A percentile compares a stretch with the other conserved stretches of the same genome.
phyloP scores from a whole-genome alignment of 2,113 vertebrate genomes.

The Scolopax mira region DNA sequence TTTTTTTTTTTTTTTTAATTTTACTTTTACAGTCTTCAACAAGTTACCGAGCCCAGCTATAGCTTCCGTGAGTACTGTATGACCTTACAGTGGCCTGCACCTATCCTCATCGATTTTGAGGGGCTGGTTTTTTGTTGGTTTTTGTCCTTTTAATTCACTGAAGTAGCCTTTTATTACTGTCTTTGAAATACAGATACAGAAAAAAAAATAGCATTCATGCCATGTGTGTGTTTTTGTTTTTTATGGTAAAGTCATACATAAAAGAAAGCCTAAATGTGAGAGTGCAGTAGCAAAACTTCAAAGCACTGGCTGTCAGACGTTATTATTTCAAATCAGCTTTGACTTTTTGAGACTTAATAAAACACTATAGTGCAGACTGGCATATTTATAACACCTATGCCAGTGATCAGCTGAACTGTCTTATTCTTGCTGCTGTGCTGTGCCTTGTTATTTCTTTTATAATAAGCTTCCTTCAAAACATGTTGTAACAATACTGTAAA shows the following conservation, averaged over 20 bases:
- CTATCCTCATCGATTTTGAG: neutral
- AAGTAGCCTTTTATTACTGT: slow-evolving; percentile 49
- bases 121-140: neutral
- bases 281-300: slow-evolving; percentile 68
- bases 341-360: slow-evolving; percentile 71
- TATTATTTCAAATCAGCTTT: slow-evolving; percentile 75
- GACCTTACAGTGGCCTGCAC: slow-evolving; percentile 4
- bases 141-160: slow-evolving; percentile 31
- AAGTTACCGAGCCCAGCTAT: slow-evolving; percentile 9
- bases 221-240: slow-evolving; percentile 59
- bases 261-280: slow-evolving; percentile 71
- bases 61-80: slow-evolving; percentile 1
- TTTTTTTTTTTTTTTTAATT: neutral
- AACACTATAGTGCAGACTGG: slow-evolving; percentile 60
- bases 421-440: slow-evolving; percentile 25
- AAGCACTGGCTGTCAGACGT: slow-evolving; percentile 69
- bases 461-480: slow-evolving; percentile 58
- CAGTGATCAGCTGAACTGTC: slow-evolving; percentile 59
- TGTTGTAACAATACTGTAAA: slow-evolving; percentile 58
- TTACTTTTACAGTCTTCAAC: slow-evolving; percentile 6
- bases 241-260: slow-evolving; percentile 69
- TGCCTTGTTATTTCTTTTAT: slow-evolving; percentile 56
- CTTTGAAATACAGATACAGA: slow-evolving; percentile 59
- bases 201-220: neutral
- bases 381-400: slow-evolving; percentile 67